Conservation (phyloP, 2,888 invertebrate genomes). For the Biston betularia region DNA sequence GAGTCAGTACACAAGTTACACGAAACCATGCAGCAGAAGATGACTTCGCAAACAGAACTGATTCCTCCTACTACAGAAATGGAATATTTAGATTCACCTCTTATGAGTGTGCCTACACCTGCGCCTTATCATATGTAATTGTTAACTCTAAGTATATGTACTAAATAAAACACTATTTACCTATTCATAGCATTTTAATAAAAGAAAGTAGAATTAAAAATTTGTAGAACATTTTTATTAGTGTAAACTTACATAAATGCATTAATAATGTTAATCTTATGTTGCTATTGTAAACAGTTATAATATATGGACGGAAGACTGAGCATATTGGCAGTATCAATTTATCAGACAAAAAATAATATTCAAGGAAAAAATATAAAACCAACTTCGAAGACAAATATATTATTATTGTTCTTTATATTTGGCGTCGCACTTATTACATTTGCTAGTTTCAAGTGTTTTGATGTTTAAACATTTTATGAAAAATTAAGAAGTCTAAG, state of each 20-base stretch:
- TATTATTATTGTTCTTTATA: not conserved
- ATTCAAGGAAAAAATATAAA: not conserved
- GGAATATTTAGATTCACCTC: slow-evolving; percentile 92
- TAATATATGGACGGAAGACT: slow-evolving; percentile 26
- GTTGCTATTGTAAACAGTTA: slow-evolving; percentile 30
- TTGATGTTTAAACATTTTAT: too few relatives aligned
- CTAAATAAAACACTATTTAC: slow-evolving; percentile 49
- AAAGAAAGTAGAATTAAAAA: slow-evolving; percentile 49
- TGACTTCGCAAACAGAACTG: slow-evolving; percentile 90
- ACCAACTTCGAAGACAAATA: slow-evolving; percentile 9
- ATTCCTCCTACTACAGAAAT: slow-evolving; percentile 87
- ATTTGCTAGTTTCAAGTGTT: too few relatives aligned
- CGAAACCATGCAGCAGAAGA: slow-evolving; percentile 92
- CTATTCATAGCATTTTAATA: slow-evolving; percentile 45
- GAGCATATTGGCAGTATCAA: slow-evolving; percentile 29
- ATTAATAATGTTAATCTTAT: slow-evolving; percentile 48
- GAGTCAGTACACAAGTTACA: slow-evolving; percentile 94
- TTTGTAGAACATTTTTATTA: slow-evolving; percentile 75
- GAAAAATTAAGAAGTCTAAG: too few relatives aligned
- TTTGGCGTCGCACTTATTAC: too few relatives aligned
- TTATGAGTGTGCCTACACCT: slow-evolving; percentile 94
- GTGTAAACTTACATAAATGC: slow-evolving; percentile 71
- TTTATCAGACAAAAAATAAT: slow-evolving; percentile 15
- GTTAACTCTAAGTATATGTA: slow-evolving; percentile 35
- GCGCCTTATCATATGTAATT: slow-evolving; percentile 88